Evolutionary conservation across 2,888 invertebrate genomes (phyloP).

Genomic region (Ichneumon xanthorius): DNA sequence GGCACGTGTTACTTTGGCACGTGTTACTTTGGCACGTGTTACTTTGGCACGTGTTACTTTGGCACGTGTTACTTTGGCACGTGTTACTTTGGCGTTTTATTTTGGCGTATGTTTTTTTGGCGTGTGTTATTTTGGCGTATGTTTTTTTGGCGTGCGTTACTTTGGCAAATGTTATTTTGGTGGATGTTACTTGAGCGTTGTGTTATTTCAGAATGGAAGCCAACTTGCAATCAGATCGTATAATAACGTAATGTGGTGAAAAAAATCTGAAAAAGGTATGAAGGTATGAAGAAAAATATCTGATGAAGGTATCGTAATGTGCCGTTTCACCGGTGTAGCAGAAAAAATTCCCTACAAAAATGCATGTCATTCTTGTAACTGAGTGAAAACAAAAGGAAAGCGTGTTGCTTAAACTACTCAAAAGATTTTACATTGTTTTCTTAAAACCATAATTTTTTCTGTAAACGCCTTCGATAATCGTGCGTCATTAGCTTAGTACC

Average conservation of each 20-base stretch:
- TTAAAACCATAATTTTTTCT: slow-evolving; percentile 10
- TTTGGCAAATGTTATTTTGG: no score
- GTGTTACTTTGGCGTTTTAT: no score
- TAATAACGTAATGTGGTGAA: not conserved
- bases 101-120: no score
- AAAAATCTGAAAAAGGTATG: not conserved
- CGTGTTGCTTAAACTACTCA: not conserved
- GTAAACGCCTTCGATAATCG: slow-evolving; percentile 66
- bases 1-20: no score
- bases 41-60: no score
- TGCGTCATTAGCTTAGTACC: slow-evolving; percentile 7
- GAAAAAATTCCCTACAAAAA: not conserved
- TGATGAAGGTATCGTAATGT: not conserved
- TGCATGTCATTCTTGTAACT: not conserved
- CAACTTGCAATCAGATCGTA: not conserved
- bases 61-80: no score
- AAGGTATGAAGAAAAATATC: no score
- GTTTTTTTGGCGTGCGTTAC: no score
- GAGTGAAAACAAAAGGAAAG: not conserved
- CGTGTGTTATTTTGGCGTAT: no score
- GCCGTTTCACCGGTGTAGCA: not conserved
- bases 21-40: no score
- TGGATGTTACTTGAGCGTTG: no score
- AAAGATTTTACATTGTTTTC: slow-evolving; percentile 5
- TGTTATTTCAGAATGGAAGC: no score